phyloP scores from a whole-genome alignment of 2,797 vertebrate genomes.

The Peromyscus melanophrys region DNA sequence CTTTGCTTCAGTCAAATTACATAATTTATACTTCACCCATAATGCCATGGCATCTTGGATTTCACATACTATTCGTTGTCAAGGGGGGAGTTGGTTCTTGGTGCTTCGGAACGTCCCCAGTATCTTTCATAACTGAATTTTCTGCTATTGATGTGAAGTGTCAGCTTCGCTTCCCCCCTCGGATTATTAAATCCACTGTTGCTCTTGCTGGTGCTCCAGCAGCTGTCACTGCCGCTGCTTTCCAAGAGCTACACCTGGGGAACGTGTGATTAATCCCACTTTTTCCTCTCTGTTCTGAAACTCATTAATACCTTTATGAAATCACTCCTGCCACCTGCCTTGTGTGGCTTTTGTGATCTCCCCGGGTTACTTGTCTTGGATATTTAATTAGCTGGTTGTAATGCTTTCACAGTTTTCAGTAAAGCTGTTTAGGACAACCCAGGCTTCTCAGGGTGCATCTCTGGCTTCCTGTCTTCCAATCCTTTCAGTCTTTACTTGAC shows the following conservation, averaged over 20 bases:
- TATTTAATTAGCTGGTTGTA: slow-evolving; percentile 26
- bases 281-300: neutral
- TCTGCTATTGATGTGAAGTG: neutral
- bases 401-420: neutral
- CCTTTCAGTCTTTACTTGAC: neutral
- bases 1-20: neutral
- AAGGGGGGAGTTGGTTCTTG: neutral
- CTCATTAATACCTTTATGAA: slow-evolving; percentile 47
- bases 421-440: neutral
- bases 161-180: neutral
- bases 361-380: neutral
- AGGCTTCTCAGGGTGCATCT: neutral
- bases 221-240: neutral
- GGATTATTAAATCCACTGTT: neutral
- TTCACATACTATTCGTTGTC: neutral
- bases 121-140: neutral
- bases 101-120: neutral
- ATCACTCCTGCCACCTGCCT: neutral
- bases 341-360: slow-evolving; percentile 25
- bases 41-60: neutral
- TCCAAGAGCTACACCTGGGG: neutral
- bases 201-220: neutral
- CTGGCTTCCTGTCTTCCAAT: neutral
- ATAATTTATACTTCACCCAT: neutral
- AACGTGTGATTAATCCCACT: neutral